Conservation (phyloP, 2,888 invertebrate genomes). For the Eugnorisma glareosa region DNA sequence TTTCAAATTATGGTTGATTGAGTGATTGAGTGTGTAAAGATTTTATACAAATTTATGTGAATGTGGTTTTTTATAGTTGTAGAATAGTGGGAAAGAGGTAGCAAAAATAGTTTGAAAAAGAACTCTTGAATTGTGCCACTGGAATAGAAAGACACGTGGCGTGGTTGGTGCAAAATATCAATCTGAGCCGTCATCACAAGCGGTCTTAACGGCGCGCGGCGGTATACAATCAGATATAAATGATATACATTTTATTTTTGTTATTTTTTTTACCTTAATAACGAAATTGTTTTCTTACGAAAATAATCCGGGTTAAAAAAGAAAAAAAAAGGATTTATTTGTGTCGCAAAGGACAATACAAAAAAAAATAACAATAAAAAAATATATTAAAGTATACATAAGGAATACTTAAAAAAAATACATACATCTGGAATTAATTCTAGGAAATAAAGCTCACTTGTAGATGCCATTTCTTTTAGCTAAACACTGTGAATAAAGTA, state of each 20-base stretch:
- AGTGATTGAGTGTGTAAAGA: background rate
- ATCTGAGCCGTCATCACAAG: background rate
- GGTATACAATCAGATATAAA: no score
- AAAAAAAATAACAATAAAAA: no score
- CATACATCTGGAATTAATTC: background rate
- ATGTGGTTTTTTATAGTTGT: background rate
- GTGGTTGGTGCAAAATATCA: background rate
- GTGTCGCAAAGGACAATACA: no score
- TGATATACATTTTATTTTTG: no score
- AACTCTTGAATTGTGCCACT: background rate
- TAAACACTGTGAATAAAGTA: background rate
- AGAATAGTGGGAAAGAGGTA: accelerated
- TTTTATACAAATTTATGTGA: background rate
- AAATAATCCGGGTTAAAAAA: no score
- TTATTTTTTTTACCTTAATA: no score
- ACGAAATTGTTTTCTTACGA: no score
- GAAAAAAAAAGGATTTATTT: no score
- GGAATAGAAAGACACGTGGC: background rate
- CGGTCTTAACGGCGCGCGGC: background rate
- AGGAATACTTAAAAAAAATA: no score
- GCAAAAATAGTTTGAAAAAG: background rate
- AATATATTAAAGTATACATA: no score
- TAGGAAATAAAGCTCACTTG: background rate
- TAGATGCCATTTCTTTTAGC: background rate
- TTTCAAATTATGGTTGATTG: constrained; percentile 10